Evolutionary conservation across 2,797 vertebrate genomes (phyloP).

Genomic region (Cheirogaleus major): DNA sequence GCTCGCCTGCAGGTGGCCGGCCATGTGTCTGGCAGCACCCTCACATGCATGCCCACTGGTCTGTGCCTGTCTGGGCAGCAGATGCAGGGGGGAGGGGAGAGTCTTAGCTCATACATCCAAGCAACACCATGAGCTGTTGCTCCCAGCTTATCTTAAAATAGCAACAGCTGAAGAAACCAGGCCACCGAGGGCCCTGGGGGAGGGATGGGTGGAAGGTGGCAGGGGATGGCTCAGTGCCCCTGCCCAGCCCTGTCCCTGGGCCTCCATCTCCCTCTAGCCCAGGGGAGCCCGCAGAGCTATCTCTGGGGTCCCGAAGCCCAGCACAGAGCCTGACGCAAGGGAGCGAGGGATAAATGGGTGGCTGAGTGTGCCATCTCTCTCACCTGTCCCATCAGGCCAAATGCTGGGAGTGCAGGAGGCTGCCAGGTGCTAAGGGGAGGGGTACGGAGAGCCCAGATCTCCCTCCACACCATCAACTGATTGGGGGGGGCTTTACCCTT

Average conservation of each 20-base stretch:
- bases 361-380: neutral
- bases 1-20: neutral
- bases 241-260: slow-evolving; percentile 40
- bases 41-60: slow-evolving; percentile 40
- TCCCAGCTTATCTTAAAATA: slow-evolving; percentile 91
- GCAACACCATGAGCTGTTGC: slow-evolving; percentile 80
- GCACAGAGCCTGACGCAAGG: neutral
- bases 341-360: neutral
- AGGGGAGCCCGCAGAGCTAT: slow-evolving; percentile 2
- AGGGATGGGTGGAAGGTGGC: slow-evolving; percentile 58
- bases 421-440: neutral
- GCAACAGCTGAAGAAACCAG: slow-evolving; percentile 89
- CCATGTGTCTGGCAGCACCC: slow-evolving; percentile 54
- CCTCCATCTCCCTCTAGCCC: slow-evolving; percentile 24
- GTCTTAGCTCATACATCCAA: slow-evolving; percentile 82
- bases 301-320: neutral
- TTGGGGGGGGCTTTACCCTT: neutral
- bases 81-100: slow-evolving; percentile 73
- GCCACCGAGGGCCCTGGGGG: slow-evolving; percentile 82
- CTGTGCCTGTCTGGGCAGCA: slow-evolving; percentile 68
- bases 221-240: slow-evolving; percentile 43
- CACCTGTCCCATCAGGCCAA: neutral
- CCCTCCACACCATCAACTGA: neutral
- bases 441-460: neutral
- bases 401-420: neutral